Conservation (phyloP, 1,140 invertebrate genomes). For the Prorops nasuta region DNA sequence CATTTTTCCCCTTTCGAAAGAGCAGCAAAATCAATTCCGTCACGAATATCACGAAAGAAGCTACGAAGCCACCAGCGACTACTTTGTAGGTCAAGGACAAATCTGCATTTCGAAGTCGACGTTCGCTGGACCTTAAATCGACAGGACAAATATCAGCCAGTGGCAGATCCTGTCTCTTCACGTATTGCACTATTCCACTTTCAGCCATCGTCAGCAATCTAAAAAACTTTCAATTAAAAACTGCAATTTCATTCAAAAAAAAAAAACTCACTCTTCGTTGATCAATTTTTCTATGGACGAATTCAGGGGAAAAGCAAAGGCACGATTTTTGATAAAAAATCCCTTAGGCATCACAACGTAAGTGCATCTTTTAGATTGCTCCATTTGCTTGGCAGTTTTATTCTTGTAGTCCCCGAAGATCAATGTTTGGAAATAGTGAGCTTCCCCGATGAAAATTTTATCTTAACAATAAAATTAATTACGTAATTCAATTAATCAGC, state of each 20-base stretch:
- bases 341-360: conserved; percentile 68
- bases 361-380: conserved; percentile 66
- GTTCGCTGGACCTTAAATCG: conserved; percentile 74
- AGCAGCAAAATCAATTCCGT: conserved; percentile 56
- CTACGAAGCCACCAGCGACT: conserved; percentile 62
- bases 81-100: conserved; percentile 70
- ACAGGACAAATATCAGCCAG: conserved; percentile 74
- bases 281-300: conserved; percentile 62
- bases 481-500: neutral
- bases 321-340: conserved; percentile 64
- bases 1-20: neutral
- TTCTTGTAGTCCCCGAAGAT: conserved; percentile 69
- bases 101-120: conserved; percentile 68
- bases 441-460: conserved; percentile 68
- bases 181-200: conserved; percentile 69
- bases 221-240: conserved; percentile 30
- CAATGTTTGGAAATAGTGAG: conserved; percentile 62
- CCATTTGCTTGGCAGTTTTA: conserved; percentile 59
- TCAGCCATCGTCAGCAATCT: conserved; percentile 69
- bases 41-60: conserved; percentile 63
- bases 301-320: conserved; percentile 67
- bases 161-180: conserved; percentile 63
- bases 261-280: conserved; percentile 58
- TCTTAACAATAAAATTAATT: conserved; percentile 27
- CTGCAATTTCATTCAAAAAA: neutral